Evolutionary conservation across 2,113 vertebrate genomes (phyloP).

Genomic region (Macaca nemestrina): DNA sequence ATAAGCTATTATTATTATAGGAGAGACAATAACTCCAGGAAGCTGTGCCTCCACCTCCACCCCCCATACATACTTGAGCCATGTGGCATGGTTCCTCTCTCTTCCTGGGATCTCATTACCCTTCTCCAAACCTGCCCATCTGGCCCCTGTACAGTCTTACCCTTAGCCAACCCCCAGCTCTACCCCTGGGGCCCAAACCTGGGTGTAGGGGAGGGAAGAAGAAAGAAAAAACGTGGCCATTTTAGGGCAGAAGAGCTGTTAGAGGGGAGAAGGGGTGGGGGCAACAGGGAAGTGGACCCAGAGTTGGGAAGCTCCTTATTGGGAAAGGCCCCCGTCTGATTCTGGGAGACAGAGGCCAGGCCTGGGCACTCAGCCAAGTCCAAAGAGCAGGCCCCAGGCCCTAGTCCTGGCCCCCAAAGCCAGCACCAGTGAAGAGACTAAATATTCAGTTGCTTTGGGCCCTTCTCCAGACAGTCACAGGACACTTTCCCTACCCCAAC

Average conservation of each 20-base stretch:
- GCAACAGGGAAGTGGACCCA: constrained; percentile 63
- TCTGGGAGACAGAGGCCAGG: constrained; percentile 77
- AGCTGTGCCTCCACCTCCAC: background rate
- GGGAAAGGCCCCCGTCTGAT: constrained; percentile 78
- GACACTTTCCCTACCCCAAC: background rate
- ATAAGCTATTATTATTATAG: background rate
- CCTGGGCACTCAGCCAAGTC: constrained; percentile 73
- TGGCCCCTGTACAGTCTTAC: constrained; percentile 8
- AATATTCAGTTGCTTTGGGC: background rate
- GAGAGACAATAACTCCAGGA: background rate
- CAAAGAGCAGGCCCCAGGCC: constrained; percentile 65
- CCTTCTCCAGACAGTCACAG: background rate
- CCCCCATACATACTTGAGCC: background rate
- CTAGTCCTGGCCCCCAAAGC: constrained; percentile 36
- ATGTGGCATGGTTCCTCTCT: background rate
- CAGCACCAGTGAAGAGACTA: background rate
- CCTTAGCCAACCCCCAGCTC: constrained; percentile 9
- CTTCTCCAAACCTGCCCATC: constrained; percentile 40
- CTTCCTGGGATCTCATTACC: background rate
- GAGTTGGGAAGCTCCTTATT: constrained; percentile 78
- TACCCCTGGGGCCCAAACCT: constrained; percentile 51
- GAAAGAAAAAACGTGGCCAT: constrained; percentile 66
- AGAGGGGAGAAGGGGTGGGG: constrained; percentile 65
- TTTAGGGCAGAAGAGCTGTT: constrained; percentile 77
- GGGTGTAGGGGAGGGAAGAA: background rate